Conservation (phyloP, 2,797 vertebrate species). For the Xyrichtys novacula region DNA sequence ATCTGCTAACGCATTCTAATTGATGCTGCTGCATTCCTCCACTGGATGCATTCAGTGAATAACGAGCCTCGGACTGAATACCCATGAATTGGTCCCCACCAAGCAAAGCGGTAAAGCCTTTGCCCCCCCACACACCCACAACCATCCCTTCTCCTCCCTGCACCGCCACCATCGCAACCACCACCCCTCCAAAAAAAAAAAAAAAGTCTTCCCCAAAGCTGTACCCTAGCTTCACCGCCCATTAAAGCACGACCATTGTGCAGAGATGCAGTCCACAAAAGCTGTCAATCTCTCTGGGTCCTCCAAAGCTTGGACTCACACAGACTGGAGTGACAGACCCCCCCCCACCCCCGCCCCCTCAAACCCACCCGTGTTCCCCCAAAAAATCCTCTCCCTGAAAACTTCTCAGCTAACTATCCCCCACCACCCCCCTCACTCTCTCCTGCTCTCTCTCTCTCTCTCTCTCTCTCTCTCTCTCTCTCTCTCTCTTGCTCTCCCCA, state of each 20-base stretch:
- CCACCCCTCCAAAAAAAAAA: conserved; percentile 68
- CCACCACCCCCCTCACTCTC: conserved; percentile 57
- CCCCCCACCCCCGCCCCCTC: conserved; percentile 64
- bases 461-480: conserved; percentile 71
- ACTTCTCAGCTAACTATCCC: conserved; percentile 85
- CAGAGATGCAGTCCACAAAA: conserved; percentile 95
- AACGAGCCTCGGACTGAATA: conserved; percentile 95
- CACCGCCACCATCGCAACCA: conserved; percentile 77
- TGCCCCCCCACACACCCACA: conserved; percentile 81
- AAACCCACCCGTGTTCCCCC: conserved; percentile 82
- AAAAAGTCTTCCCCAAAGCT: conserved; percentile 80
- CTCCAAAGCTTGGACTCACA: conserved; percentile 96
- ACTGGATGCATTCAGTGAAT: conserved; percentile 97
- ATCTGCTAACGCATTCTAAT: conserved; percentile 99
- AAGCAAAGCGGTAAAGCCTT: conserved; percentile 98
- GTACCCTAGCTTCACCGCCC: conserved; percentile 91
- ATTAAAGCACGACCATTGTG: conserved; percentile 98
- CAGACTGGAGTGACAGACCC: conserved; percentile 87
- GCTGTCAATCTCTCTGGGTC: conserved; percentile 98
- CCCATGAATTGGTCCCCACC: conserved; percentile 96
- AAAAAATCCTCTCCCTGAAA: conserved; percentile 81
- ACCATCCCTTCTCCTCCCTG: conserved; percentile 77
- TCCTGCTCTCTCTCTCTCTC: conserved; percentile 8
- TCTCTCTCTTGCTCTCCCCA: conserved; percentile 91
- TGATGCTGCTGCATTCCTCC: conserved; percentile 98